A percentile compares a stretch with the other conserved stretches of the same genome.
phyloP scores from a whole-genome alignment of 2,888 invertebrate species.

The Lathronympha strigana region DNA sequence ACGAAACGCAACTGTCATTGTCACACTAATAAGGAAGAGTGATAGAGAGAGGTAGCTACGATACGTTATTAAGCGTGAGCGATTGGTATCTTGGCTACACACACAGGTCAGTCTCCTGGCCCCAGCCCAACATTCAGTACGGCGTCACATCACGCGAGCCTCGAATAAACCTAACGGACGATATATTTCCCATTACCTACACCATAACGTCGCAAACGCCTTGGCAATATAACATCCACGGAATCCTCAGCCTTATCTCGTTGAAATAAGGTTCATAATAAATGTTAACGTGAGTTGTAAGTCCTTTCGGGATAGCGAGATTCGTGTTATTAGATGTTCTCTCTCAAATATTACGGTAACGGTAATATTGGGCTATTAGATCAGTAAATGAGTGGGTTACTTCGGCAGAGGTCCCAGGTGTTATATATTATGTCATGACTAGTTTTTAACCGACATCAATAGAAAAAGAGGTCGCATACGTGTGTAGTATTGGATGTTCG shows the following conservation, averaged over 20 bases:
- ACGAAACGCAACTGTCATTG: no score
- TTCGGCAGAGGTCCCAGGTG: not conserved
- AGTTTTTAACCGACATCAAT: not conserved
- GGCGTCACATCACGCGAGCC: constrained; percentile 46
- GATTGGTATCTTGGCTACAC: no score
- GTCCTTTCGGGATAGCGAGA: not conserved
- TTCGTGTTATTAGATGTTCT: constrained; percentile 17
- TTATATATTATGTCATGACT: not conserved
- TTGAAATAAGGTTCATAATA: not conserved
- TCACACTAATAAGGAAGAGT: no score
- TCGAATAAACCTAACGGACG: constrained; percentile 43
- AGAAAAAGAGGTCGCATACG: no score
- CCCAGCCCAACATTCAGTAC: constrained; percentile 31
- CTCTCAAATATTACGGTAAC: constrained; percentile 12
- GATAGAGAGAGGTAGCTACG: no score
- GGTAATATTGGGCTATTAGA: constrained; percentile 4
- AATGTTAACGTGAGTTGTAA: not conserved
- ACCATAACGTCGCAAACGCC: constrained; percentile 41
- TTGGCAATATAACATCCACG: constrained; percentile 38
- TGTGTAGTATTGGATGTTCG: no score
- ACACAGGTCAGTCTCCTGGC: constrained; percentile 8
- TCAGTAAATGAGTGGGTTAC: constrained; percentile 12
- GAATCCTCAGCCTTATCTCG: not conserved
- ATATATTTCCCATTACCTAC: constrained; percentile 44
- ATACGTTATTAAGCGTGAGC: no score